phyloP scores from a whole-genome alignment of 2,113 vertebrate genomes.

The Erpornis zantholeuca region DNA sequence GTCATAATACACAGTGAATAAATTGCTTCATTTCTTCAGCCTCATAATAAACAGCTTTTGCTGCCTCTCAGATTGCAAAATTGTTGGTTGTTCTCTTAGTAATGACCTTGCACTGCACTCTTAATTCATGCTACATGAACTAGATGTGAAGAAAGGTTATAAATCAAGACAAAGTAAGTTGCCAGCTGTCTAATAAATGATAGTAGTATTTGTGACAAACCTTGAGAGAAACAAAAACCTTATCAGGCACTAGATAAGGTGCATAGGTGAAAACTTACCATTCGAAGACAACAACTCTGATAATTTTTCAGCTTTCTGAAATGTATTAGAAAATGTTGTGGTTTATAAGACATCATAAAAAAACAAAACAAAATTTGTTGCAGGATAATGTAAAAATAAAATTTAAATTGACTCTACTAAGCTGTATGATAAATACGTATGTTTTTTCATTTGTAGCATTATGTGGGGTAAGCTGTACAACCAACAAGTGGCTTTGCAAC shows the following conservation, averaged over 20 bases:
- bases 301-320: neutral
- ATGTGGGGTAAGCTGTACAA: neutral
- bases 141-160: neutral
- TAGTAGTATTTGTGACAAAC: neutral
- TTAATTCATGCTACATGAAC: neutral
- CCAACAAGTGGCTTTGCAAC: neutral
- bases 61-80: neutral
- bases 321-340: neutral
- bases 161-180: neutral
- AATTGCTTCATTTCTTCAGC: neutral
- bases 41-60: neutral
- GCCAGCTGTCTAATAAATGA: neutral
- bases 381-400: constrained; percentile 4
- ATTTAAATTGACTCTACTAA: neutral
- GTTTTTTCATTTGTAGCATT: neutral
- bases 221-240: neutral
- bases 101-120: neutral
- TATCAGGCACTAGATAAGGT: neutral
- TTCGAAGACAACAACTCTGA: neutral
- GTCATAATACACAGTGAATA: neutral
- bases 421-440: neutral
- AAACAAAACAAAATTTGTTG: neutral
- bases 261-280: neutral
- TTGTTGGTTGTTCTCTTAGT: neutral
- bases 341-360: neutral